Base-by-base conservation (phyloP, 2,113 vertebrate genomes). In the Corythoichthys haematopterus region DNA sequence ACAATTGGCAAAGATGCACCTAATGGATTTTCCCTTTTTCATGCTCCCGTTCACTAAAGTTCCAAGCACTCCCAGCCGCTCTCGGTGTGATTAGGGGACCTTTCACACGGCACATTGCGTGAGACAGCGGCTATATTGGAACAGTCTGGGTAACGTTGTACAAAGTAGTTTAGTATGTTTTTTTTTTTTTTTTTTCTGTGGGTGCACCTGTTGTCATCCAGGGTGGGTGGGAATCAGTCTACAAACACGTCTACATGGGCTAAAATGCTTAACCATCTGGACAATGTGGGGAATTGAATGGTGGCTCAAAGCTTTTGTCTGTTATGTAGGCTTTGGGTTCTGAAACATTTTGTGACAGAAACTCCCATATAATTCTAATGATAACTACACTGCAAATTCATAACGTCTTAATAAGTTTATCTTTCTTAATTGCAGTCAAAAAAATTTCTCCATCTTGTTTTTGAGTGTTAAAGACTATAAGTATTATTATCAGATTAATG, bases 21-120 rank as follows among this genome's bases (percentile, higher is more conserved):
- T 70, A 73, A 77, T 71, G 37, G 72, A 43, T 67, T 81, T 80
- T 74, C 58, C 56, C 65, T 72, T 65, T 76, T 68, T 71, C 66
- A 68, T 67, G 51, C 72, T 73, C 59, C 52, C 60, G 13, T 65
- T 66, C 33, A 15, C 14, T 57, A 38, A 13, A 35, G 65, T 15
- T 67, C 72, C 67, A 80, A 75, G 75, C 16, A 65, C 76, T 78
- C 76, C 55, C 59, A 47, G 64, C 72, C 55, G 20, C 65, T 69
- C 68, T 72, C 75, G 67, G 64, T 82, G 66, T 68, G 80, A 82
- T 78, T 83, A 72, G 62, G 75, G 79, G 76, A 83, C 69, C 72
- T 77, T 78, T 79, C 69, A 75, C 74, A 75, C 67, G 66, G 77
- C 74, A 81, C 8, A 83, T 85, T 76, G 86, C 74, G 76, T 86